A percentile compares a stretch with the other conserved stretches of the same genome.
Conservation (phyloP, 2,797 vertebrate genomes). For the Champsocephalus gunnari region DNA sequence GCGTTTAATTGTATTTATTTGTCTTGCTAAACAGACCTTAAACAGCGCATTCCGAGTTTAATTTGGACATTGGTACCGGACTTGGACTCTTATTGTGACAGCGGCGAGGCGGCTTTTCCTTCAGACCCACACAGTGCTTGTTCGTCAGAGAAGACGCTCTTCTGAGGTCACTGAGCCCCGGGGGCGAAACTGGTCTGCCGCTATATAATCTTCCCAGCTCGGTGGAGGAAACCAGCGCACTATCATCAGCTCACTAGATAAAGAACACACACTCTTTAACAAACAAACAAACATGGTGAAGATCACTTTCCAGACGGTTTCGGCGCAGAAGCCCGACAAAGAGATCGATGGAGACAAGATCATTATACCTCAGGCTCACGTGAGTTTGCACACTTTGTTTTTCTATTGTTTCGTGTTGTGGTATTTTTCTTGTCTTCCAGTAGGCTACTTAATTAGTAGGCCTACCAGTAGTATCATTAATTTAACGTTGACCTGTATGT, state of each 20-base stretch:
- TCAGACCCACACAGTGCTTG: constrained; percentile 72
- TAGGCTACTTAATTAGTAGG: neutral
- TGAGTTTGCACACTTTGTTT: constrained; percentile 76
- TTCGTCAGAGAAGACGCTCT: constrained; percentile 80
- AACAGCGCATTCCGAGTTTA: accelerated
- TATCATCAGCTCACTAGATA: constrained; percentile 44
- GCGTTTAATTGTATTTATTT: accelerated
- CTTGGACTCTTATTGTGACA: constrained; percentile 76
- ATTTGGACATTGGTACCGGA: neutral
- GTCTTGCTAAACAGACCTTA: accelerated
- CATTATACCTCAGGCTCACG: constrained; percentile 84
- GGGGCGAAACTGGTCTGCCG: constrained; percentile 62
- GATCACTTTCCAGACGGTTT: constrained; percentile 88
- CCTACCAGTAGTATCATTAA: neutral
- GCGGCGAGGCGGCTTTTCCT: constrained; percentile 69
- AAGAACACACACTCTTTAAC: constrained; percentile 36
- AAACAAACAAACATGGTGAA: constrained; percentile 87
- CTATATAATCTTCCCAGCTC: constrained; percentile 70
- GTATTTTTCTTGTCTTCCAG: constrained; percentile 8
- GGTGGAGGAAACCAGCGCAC: constrained; percentile 56
- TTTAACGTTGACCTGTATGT: neutral
- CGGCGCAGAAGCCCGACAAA: constrained; percentile 88
- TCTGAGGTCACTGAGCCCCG: constrained; percentile 77
- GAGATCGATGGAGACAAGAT: constrained; percentile 84
- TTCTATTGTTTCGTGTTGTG: constrained; percentile 33